Evolutionary conservation across 2,888 invertebrate species (phyloP).

Genomic region (Pandemis corylana): DNA sequence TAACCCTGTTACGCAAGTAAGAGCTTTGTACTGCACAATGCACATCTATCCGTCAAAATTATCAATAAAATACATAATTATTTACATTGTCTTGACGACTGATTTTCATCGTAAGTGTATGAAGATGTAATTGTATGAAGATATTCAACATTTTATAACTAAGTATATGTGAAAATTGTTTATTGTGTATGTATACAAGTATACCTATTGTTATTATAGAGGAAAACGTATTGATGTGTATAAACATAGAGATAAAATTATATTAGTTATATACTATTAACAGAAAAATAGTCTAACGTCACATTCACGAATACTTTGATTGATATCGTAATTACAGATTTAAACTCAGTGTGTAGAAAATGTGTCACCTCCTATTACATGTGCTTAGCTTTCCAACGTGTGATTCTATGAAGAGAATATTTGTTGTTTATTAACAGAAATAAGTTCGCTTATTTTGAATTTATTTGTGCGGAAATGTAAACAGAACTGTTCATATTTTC

Average conservation of each 20-base stretch:
- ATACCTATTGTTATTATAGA: constrained; percentile 59
- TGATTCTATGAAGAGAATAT: constrained; percentile 8
- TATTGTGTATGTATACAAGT: constrained; percentile 72
- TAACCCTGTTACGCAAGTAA: constrained; percentile 45
- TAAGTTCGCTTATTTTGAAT: not conserved
- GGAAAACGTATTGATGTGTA: constrained; percentile 64
- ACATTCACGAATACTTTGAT: constrained; percentile 29
- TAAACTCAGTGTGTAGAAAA: constrained; percentile 36
- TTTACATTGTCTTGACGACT: constrained; percentile 64
- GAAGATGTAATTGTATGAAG: constrained; percentile 54
- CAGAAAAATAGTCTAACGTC: constrained; percentile 41
- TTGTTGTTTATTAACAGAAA: not conserved
- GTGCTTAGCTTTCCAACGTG: constrained; percentile 32
- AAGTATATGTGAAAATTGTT: constrained; percentile 60
- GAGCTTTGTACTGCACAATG: constrained; percentile 66
- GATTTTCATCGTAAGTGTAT: constrained; percentile 77
- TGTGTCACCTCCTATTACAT: constrained; percentile 37
- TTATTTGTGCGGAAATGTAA: not conserved
- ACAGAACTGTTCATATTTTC: not conserved
- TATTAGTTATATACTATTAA: constrained; percentile 62
- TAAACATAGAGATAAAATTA: constrained; percentile 52
- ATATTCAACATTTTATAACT: constrained; percentile 68
- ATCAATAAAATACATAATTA: constrained; percentile 48
- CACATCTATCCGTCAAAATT: constrained; percentile 59
- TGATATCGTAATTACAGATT: constrained; percentile 32